Percentiles rank a stretch among this genome's conserved stretches.
Evolutionary conservation across 2,113 vertebrate genomes (phyloP).

Genomic region (Hippocampus abdominalis): DNA sequence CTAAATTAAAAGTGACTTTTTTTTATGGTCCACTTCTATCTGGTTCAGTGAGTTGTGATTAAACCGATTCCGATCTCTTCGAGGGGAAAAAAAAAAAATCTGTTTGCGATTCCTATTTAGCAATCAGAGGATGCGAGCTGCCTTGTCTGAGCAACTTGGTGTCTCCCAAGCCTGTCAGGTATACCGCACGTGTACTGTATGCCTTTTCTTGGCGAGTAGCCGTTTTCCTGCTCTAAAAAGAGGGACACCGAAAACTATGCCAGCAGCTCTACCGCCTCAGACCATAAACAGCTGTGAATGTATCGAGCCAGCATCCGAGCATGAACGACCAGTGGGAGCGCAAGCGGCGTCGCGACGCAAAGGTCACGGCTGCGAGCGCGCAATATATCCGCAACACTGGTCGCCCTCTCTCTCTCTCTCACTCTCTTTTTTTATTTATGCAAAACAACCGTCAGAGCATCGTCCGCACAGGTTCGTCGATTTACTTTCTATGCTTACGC

Average conservation of each 20-base stretch:
- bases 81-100: not conserved
- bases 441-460: constrained; percentile 28
- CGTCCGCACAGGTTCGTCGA: constrained; percentile 41
- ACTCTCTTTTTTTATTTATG: constrained; percentile 38
- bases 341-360: constrained; percentile 18
- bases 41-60: not conserved
- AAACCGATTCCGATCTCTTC: not conserved
- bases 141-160: constrained; percentile 29
- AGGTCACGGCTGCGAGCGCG: constrained; percentile 29
- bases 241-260: constrained; percentile 33
- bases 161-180: constrained; percentile 47
- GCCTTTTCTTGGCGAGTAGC: constrained; percentile 14
- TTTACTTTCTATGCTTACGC: constrained; percentile 57
- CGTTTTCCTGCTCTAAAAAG: constrained; percentile 19
- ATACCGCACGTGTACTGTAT: constrained; percentile 3
- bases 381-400: constrained; percentile 35
- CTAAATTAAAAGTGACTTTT: no score
- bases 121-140: not conserved
- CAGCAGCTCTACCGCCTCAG: constrained; percentile 36
- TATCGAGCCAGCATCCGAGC: constrained; percentile 36
- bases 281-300: constrained; percentile 50
- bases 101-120: not conserved
- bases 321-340: constrained; percentile 38
- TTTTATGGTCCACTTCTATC: no score
- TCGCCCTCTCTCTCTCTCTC: constrained; percentile 18